Evolutionary conservation across 1,140 invertebrate species (phyloP).

Genomic region (Ips nitidus): DNA sequence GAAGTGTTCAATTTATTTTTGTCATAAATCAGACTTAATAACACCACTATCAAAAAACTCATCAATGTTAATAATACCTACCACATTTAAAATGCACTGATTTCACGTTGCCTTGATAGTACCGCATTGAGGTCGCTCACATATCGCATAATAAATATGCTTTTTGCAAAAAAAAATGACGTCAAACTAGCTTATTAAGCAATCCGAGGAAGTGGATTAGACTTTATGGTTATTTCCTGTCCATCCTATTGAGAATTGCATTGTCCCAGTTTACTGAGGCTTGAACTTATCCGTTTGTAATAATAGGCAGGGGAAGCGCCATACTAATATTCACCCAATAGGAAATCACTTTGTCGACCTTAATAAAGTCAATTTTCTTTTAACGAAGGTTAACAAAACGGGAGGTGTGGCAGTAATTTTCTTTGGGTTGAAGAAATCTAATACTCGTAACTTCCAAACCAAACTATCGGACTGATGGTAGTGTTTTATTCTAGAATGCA

Average conservation of each 20-base stretch:
- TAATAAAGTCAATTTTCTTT: no score
- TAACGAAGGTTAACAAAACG: no score
- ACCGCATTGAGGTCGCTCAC: slow-evolving; percentile 23
- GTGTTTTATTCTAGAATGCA: slow-evolving; percentile 76
- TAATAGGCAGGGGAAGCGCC: no score
- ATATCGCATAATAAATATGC: slow-evolving; percentile 24
- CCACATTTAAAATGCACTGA: slow-evolving; percentile 10
- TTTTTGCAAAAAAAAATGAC: slow-evolving; percentile 27
- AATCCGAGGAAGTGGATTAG: slow-evolving; percentile 23
- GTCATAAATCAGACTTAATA: no score
- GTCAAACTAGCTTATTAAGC: slow-evolving; percentile 18
- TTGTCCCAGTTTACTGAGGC: not conserved
- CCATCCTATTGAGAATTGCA: slow-evolving; percentile 6
- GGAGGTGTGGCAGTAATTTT: no score
- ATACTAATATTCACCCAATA: no score
- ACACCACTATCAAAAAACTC: not conserved
- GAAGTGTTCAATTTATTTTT: not conserved
- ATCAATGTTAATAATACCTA: not conserved
- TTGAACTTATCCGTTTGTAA: no score
- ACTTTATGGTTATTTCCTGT: slow-evolving; percentile 6
- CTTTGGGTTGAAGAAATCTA: no score
- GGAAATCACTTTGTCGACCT: no score
- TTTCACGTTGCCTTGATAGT: slow-evolving; percentile 23
- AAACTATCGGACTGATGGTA: no score
- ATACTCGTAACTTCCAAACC: no score